Conservation (phyloP, 1,140 invertebrate species). For the Zaprionus inermis region DNA sequence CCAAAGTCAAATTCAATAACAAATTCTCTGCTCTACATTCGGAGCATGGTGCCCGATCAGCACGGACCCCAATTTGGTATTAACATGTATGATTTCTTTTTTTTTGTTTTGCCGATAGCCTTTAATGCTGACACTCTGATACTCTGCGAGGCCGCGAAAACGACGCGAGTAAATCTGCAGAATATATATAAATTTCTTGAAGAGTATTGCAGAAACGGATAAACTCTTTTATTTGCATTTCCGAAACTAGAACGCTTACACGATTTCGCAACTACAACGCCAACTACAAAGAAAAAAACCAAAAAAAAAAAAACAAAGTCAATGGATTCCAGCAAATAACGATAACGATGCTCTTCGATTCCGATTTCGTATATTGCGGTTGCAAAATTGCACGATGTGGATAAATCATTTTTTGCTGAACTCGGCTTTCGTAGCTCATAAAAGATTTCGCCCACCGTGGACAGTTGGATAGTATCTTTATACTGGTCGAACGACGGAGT, state of each 20-base stretch:
- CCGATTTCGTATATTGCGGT: slow-evolving; percentile 16
- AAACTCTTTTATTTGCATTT: not conserved
- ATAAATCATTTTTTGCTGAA: slow-evolving; percentile 58
- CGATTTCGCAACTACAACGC: slow-evolving; percentile 27
- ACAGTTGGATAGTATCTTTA: slow-evolving; percentile 31
- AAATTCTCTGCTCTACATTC: slow-evolving; percentile 22
- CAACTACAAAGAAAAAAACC: slow-evolving; percentile 13
- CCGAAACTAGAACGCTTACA: slow-evolving; percentile 19
- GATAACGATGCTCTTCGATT: slow-evolving; percentile 2
- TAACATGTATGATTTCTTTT: slow-evolving; percentile 10
- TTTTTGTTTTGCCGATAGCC: not conserved
- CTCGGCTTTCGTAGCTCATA: slow-evolving; percentile 42
- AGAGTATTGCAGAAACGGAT: slow-evolving; percentile 11
- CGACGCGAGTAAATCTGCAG: too few relatives aligned
- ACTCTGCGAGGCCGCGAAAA: too few relatives aligned
- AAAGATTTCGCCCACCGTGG: slow-evolving; percentile 32
- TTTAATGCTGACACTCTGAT: slow-evolving; percentile 35
- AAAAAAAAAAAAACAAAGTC: slow-evolving; percentile 8
- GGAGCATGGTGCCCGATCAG: slow-evolving; percentile 15
- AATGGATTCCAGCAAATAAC: slow-evolving; percentile 23
- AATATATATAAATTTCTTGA: not conserved
- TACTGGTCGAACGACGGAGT: slow-evolving; percentile 19
- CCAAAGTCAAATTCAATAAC: slow-evolving; percentile 11
- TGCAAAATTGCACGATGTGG: slow-evolving; percentile 43
- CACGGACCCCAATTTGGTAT: slow-evolving; percentile 5